A percentile compares a stretch with the other conserved stretches of the same genome.
Conservation (phyloP, 2,113 vertebrate genomes). For the Lycocorax pyrrhopterus region DNA sequence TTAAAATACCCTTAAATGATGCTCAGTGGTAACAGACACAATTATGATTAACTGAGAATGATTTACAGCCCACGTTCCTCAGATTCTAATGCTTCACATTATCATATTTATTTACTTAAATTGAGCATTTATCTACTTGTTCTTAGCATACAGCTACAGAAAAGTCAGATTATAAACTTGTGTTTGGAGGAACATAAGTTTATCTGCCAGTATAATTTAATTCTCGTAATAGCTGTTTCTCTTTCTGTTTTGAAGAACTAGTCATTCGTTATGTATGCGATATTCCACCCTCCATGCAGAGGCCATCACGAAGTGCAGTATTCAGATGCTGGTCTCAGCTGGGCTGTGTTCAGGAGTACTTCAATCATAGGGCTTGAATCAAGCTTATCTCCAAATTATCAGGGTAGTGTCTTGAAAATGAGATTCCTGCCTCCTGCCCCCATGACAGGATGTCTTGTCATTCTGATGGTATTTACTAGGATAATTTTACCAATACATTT, state of each 20-base stretch:
- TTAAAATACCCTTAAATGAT: slow-evolving; percentile 7
- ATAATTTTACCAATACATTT: slow-evolving; percentile 1
- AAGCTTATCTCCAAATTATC: neutral
- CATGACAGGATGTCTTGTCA: neutral
- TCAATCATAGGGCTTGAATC: neutral
- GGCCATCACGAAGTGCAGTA: neutral
- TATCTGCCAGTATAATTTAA: neutral
- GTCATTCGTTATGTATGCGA: neutral
- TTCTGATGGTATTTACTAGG: neutral
- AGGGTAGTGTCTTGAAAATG: neutral
- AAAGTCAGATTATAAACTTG: neutral
- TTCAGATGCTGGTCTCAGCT: neutral
- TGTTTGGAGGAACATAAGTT: neutral
- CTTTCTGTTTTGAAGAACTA: neutral
- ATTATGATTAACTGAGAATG: neutral
- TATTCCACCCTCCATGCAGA: neutral
- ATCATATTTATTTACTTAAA: slow-evolving; percentile 30
- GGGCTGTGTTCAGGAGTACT: neutral
- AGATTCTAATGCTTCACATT: neutral
- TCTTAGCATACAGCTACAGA: neutral
- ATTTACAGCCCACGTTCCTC: neutral
- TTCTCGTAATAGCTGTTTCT: neutral
- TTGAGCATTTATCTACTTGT: neutral
- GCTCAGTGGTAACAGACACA: neutral
- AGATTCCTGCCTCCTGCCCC: neutral